Evolutionary conservation across 37 sponge, comb jelly and placozoan genomes (phyloP), one percentile per base, ranked within the genome.

Genomic region (Mnemiopsis leidyi): DNA sequence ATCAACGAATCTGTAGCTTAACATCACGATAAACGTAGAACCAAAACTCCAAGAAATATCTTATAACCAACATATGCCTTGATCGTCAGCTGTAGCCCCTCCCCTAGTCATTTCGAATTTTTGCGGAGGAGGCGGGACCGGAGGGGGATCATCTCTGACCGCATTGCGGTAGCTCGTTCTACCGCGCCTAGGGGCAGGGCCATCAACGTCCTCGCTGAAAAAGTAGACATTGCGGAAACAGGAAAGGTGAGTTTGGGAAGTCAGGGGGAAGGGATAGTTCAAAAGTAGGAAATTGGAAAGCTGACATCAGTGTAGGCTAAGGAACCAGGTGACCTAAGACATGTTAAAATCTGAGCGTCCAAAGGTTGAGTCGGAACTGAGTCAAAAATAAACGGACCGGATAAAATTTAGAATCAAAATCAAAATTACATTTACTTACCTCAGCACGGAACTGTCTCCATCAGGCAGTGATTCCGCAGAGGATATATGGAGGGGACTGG

Each of bases 161-260:
- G 79, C 79, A 77, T 77, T 77, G 18, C 79, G 79, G 36, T 77
- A 77, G 33, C 79, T 77, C 16, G 79, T 77, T 18, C 79, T 77
- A 34, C 79, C 79, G 1, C 79, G 26, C 36, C 79, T 77, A 0
- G 79, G 79, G 16, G 79, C 79, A 1, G 32, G 20, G 0, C 79
- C 79, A 32, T 77, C 79, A 1, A 77, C 79, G 33, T 77, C 79
- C 36, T 77, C 79, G 33, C 79, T 77, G 79, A 2, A 77, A 34
- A 3, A 71, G n/a, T 5, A 23, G n/a, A 48, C 5, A 48, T 5
- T 48, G 61, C 5, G 61, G 61, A n/a, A n/a, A n/a, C n/a, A n/a
- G n/a, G 68, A 67, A 20, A 67, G 68, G 20, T 67, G 68, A 20
- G 68, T 13, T 13, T 23, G 75, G 30, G 75, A 71, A 25, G 30